Conservation (phyloP, 2,888 invertebrate genomes). For the Onchidella celtica region DNA sequence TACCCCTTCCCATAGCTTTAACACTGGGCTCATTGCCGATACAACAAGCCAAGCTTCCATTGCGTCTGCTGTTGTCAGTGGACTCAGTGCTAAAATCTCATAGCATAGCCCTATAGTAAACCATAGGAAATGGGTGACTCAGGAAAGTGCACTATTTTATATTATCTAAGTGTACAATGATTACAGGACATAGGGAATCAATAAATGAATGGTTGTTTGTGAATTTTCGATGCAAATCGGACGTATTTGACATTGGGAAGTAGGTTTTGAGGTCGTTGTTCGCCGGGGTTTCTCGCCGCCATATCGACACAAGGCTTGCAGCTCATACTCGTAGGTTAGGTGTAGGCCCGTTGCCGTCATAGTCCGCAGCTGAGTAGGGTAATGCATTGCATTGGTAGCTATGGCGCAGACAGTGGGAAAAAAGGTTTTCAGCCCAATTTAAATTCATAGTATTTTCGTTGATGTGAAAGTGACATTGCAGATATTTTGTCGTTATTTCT, state of each 20-base stretch:
- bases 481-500: background rate
- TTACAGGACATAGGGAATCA: background rate
- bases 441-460: too few relatives aligned
- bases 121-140: background rate
- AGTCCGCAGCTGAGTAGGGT: background rate
- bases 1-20: background rate
- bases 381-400: background rate
- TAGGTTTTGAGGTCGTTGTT: conserved; percentile 37
- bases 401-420: background rate
- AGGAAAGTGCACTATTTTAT: background rate
- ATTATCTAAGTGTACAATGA: too few relatives aligned
- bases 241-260: conserved; percentile 21
- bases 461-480: too few relatives aligned
- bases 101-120: background rate
- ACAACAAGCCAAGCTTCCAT: conserved; percentile 30
- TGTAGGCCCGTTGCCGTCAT: conserved; percentile 22
- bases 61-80: conserved; percentile 34
- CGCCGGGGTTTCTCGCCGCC: conserved; percentile 34
- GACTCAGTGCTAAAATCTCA: conserved; percentile 20
- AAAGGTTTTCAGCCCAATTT: too few relatives aligned
- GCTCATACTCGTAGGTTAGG: background rate
- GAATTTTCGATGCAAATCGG: background rate
- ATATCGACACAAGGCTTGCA: background rate
- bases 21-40: background rate
- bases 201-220: background rate